Evolutionary conservation across 2,113 vertebrate genomes (phyloP), one percentile per base, ranked within the genome.

Genomic region (Melospiza melodia): DNA sequence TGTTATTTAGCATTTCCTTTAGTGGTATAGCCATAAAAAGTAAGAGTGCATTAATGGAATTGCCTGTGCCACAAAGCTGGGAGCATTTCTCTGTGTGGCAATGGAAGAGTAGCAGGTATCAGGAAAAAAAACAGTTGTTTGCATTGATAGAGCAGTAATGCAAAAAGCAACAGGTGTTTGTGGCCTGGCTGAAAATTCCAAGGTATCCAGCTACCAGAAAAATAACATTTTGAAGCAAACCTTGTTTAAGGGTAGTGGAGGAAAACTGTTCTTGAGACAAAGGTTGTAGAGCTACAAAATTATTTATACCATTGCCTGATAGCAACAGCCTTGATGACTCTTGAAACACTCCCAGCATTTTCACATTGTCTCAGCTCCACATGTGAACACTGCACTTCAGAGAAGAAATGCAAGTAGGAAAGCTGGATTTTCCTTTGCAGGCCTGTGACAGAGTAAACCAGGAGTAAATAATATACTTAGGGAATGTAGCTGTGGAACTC

Each of bases 301-400:
- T 37, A 54, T 54, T 88, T 61, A 28, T 62, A 46, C 4, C 4
- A 7, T 31, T 89, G 8, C 55, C 51, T 66, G 51, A 19, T 35
- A 78, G 28, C 43, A 57, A 33, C 12, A 73, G 4, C 19, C 35
- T 68, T 63, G 25, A 23, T 66, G 49, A 28, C 55, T 27, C 28
- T 65, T 27, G 23, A 57, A 44, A 48, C 13, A 22, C 5, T 66
- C 30, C 31, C 55, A 58, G 30, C n/a, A 44, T 41, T 24, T 66
- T 57, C 24, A 12, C 0, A 0, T 5, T 3, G 0, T 31, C 65
- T 84, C 25, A 35, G n/a, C 35, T 76, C 12, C 33, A 9, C 0
- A 0, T 18, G 44, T 54, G 12, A 31, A 20, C 20, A 11, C 15
- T 24, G 66, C 4, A 0, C 33, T 63, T 54, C 43, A 24, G 31